Conservation (phyloP, 2,888 invertebrate genomes). For the Hymenopus coronatus region DNA sequence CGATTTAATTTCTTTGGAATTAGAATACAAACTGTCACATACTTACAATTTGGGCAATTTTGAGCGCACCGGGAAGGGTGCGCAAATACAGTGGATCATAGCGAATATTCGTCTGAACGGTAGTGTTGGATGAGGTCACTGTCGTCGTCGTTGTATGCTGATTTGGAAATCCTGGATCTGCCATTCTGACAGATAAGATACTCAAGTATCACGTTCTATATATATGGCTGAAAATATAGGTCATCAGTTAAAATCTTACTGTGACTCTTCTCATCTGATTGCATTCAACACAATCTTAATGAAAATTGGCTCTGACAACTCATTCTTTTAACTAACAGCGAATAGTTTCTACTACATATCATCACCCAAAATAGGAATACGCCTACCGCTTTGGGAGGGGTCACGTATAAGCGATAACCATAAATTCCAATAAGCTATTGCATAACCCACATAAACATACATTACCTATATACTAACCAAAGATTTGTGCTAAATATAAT, state of each 20-base stretch:
- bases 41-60: slow-evolving; percentile 74
- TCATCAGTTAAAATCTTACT: neutral
- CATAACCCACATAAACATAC: too few species aligned
- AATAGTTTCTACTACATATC: neutral
- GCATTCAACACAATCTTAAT: neutral
- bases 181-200: slow-evolving; percentile 22
- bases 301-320: neutral
- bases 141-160: slow-evolving; percentile 73
- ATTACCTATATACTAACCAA: neutral
- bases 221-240: neutral
- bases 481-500: neutral
- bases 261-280: neutral
- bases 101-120: slow-evolving; percentile 58
- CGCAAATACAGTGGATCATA: slow-evolving; percentile 70
- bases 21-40: neutral
- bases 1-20: too few species aligned
- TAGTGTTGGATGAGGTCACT: slow-evolving; percentile 58
- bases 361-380: slow-evolving; percentile 23
- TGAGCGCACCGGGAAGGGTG: slow-evolving; percentile 73
- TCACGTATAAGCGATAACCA: neutral
- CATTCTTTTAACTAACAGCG: neutral
- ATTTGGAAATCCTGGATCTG: slow-evolving; percentile 67
- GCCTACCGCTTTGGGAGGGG: slow-evolving; percentile 23
- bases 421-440: too few species aligned
- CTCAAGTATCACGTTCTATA: neutral